Percentiles rank a stretch among this genome's conserved stretches.
These are phyloP conservation scores for Hoplodrina ambigua DNA, from an alignment of 2,888 invertebrate genomes.

Conservation along the genomic window DNA sequence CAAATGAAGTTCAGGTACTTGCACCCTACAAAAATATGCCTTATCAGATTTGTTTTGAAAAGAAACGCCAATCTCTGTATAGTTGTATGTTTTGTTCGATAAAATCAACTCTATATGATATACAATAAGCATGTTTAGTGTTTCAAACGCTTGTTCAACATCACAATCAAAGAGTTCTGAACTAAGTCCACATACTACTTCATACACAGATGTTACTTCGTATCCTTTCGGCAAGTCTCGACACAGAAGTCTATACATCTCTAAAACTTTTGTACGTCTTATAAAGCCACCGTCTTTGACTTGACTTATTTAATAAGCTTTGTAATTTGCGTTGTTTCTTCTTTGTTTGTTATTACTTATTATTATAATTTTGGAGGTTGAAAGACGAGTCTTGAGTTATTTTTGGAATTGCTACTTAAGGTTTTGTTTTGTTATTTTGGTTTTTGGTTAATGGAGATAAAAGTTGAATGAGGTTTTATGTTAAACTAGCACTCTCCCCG, in stretches of 20 bases:
- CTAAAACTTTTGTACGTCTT: conserved; percentile 25
- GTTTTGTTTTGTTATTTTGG: conserved; percentile 7
- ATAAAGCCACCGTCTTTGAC: conserved; percentile 34
- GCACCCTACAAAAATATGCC: too few species aligned
- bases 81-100: background rate
- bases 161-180: conserved; percentile 41
- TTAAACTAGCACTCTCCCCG: too few species aligned
- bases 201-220: conserved; percentile 33
- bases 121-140: background rate
- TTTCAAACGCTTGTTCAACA: conserved; percentile 15
- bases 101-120: background rate
- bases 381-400: conserved; percentile 5
- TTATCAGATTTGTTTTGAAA: too few species aligned
- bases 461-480: background rate
- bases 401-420: background rate
- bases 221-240: conserved; percentile 36
- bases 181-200: conserved; percentile 17
- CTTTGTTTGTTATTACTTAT: conserved; percentile 31
- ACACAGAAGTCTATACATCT: conserved; percentile 17
- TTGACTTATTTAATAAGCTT: conserved; percentile 46
- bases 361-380: conserved; percentile 18
- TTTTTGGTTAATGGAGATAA: background rate
- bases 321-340: conserved; percentile 44
- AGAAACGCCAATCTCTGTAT: too few species aligned
- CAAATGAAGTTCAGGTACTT: too few species aligned